A percentile compares a stretch with the other conserved stretches of the same genome.
phyloP scores from a whole-genome alignment of 2,797 vertebrate genomes.

The Rousettus madagascariensis region DNA sequence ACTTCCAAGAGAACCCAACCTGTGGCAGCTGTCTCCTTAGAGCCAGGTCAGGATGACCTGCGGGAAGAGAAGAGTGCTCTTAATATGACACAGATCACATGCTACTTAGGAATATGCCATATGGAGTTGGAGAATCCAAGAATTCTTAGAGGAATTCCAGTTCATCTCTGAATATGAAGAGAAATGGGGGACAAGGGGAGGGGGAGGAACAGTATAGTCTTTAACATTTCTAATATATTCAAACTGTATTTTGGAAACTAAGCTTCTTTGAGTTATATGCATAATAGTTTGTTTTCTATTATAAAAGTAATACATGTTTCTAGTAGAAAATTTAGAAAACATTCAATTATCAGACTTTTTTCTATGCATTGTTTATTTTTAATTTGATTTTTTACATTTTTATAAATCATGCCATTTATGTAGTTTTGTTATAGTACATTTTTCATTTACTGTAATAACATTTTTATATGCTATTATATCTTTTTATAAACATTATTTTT shows the following conservation, averaged over 20 bases:
- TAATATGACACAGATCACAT: neutral
- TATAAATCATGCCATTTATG: neutral
- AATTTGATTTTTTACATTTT: neutral
- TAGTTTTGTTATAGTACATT: constrained; percentile 1
- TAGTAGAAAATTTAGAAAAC: constrained; percentile 10
- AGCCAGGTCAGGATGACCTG: neutral
- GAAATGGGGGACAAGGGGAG: neutral
- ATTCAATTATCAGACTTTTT: neutral
- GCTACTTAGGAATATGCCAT: neutral
- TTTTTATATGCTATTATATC: neutral
- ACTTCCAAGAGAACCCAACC: neutral
- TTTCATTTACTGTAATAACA: neutral
- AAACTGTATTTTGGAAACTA: neutral
- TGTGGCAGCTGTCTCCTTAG: neutral
- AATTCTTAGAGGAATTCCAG: neutral
- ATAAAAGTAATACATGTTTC: neutral
- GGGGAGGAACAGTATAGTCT: neutral
- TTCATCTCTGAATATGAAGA: neutral
- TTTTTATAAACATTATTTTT: neutral
- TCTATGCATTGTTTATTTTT: neutral
- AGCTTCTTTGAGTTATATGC: neutral
- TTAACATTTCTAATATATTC: neutral
- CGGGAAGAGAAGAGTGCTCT: neutral
- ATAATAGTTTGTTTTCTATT: constrained; percentile 6
- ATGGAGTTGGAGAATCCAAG: neutral